Base-by-base conservation (phyloP, 2,797 vertebrate genomes). In the Dipus sagitta region DNA sequence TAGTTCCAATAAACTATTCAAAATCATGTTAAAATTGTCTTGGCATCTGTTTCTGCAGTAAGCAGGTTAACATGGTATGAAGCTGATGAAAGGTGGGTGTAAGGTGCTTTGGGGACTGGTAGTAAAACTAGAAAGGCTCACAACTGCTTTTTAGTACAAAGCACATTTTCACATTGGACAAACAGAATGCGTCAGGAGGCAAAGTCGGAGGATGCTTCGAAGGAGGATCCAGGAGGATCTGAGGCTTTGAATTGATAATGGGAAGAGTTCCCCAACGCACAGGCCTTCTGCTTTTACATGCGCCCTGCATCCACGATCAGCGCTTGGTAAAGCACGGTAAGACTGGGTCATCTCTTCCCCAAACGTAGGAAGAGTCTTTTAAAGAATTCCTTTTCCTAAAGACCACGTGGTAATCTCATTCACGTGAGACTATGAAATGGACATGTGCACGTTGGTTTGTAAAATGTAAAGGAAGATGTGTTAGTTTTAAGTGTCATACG, bases 81-180 rank as follows among this genome's bases (percentile, higher is more conserved):
- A 97, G 96, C 95, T 97, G 96, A 96, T 70, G 90, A 97, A 96
- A 98, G 96, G 95, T 95, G 96, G 89, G 71, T 76, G 82, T 96
- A 97, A 97, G 94, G 94, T 92, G 97, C 60, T 96, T 93, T 96
- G 68, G 95, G 78, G 84, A 96, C 60, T 34, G 94, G 28, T 91
- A 96, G 97, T 97, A 97, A 92, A 96, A 47, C 92, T 94, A 91
- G 88, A 88, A 86, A 91, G 86, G 79, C 68, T 84, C n/a, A 95
- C 83, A 85, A 93, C 96, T 96, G 92, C 28, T 91, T 96, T 97
- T 96, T 96, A 96, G 58, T 90, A 78, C 93, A 79, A 97, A 96
- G 96, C 94, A 95, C 34, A 91, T 93, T 98, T 97, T 87, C 83
- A 97, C 54, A 81, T 71, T 23, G 71, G 72, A 86, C 38, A 86